Evolutionary conservation across 2,797 vertebrate species (phyloP).

Genomic region (Urosaurus nigricauda): DNA sequence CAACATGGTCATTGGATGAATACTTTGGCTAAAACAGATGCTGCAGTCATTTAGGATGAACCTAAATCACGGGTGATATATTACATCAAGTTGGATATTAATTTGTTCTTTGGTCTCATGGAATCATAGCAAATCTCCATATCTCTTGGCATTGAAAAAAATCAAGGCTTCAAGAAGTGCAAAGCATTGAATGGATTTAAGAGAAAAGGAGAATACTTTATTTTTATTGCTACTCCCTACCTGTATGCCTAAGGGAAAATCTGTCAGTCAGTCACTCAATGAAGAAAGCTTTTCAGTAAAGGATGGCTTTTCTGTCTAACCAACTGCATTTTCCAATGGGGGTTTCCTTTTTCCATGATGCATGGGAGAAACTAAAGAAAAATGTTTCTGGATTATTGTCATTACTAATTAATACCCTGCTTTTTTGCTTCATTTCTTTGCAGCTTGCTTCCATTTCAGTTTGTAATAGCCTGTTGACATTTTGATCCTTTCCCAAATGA

Average conservation of each 20-base stretch:
- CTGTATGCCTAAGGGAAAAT: background rate
- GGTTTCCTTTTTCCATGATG: background rate
- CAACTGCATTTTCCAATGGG: background rate
- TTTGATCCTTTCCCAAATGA: background rate
- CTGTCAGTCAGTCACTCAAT: constrained; percentile 6
- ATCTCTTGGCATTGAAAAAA: background rate
- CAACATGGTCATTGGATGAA: background rate
- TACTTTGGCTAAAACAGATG: background rate
- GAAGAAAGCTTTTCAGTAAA: background rate
- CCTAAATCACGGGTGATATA: background rate
- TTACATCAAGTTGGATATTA: background rate
- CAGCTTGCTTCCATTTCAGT: background rate
- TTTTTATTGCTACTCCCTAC: background rate
- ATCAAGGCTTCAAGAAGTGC: background rate
- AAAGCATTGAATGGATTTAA: constrained; percentile 2
- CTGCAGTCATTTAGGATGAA: background rate
- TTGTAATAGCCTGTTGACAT: background rate
- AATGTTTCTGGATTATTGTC: background rate
- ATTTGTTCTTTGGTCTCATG: background rate
- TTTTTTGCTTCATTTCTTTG: background rate
- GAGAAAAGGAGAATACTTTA: background rate
- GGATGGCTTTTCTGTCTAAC: background rate
- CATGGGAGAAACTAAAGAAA: background rate
- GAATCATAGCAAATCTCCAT: background rate
- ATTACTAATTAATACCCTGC: background rate